Conservation (phyloP, 1,140 invertebrate species). For the Pinna nobilis region DNA sequence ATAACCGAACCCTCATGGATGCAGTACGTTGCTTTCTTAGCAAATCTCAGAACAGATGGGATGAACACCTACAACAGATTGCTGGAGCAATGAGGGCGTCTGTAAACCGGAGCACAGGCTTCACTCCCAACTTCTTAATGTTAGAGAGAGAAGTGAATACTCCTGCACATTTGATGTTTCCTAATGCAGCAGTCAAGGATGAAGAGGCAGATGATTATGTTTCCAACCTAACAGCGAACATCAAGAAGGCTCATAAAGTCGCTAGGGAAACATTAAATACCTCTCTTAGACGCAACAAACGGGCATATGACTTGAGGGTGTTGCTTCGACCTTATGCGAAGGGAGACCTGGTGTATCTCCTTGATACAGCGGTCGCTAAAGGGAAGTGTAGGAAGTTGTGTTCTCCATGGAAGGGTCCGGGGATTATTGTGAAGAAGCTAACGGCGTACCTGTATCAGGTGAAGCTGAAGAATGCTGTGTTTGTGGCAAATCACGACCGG, state of each 20-base stretch:
- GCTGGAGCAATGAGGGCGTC: neutral
- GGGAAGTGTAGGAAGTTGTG: conserved; percentile 33
- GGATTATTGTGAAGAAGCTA: conserved; percentile 26
- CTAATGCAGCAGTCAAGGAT: neutral
- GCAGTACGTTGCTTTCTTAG: conserved; percentile 24
- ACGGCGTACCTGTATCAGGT: conserved; percentile 11
- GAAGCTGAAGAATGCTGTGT: neutral
- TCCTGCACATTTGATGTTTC: conserved; percentile 14
- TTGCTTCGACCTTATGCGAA: conserved; percentile 4
- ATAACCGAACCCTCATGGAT: conserved; percentile 28
- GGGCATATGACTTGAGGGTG: conserved; percentile 29
- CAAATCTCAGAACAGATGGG: neutral
- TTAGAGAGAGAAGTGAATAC: neutral
- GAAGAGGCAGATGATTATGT: neutral
- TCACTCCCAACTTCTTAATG: conserved; percentile 7
- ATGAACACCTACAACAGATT: neutral
- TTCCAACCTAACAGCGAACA: neutral
- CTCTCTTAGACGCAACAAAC: too few species aligned
- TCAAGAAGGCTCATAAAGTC: neutral
- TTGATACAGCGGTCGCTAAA: conserved; percentile 24
- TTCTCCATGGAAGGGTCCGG: conserved; percentile 42
- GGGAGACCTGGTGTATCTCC: conserved; percentile 37
- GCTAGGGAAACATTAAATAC: neutral
- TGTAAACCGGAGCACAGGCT: conserved; percentile 8
- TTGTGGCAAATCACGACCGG: conserved; percentile 23